phyloP scores from a whole-genome alignment of 2,797 vertebrate species.

The Gallinago nigripennis region DNA sequence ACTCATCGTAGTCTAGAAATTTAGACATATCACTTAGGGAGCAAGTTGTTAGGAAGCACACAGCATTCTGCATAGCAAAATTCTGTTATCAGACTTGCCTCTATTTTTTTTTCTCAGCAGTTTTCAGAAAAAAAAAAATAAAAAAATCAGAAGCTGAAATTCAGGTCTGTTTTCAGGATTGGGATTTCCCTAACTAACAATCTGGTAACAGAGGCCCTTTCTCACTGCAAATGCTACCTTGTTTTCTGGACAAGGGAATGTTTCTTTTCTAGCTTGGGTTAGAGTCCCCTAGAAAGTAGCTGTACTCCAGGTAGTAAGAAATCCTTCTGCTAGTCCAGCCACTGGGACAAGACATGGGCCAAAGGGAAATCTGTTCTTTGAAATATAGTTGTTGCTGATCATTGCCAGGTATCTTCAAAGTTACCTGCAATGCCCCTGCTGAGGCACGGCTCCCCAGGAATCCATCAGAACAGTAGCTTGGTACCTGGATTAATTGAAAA shows the following conservation, averaged over 20 bases:
- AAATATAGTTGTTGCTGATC: neutral
- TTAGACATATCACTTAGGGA: neutral
- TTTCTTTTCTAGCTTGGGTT: neutral
- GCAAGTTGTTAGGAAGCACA: neutral
- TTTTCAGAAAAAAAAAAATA: neutral
- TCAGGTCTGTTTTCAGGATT: neutral
- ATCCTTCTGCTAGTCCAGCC: neutral
- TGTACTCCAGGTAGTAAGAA: neutral
- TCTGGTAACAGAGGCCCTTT: neutral
- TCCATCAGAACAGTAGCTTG: neutral
- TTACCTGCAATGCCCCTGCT: neutral
- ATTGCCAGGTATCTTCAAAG: neutral
- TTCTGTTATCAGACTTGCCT: neutral
- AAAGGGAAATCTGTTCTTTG: neutral
- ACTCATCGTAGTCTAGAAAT: neutral
- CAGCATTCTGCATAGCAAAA: neutral
- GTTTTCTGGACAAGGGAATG: neutral
- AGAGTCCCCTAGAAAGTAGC: neutral
- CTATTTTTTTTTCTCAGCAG: neutral
- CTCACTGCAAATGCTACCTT: neutral
- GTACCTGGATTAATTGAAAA: neutral
- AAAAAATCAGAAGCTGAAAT: neutral
- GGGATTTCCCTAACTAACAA: neutral
- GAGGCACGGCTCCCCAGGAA: neutral
- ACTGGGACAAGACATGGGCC: neutral